Evolutionary conservation across 2,797 vertebrate genomes (phyloP).

Genomic region (Trematocara caparti): DNA sequence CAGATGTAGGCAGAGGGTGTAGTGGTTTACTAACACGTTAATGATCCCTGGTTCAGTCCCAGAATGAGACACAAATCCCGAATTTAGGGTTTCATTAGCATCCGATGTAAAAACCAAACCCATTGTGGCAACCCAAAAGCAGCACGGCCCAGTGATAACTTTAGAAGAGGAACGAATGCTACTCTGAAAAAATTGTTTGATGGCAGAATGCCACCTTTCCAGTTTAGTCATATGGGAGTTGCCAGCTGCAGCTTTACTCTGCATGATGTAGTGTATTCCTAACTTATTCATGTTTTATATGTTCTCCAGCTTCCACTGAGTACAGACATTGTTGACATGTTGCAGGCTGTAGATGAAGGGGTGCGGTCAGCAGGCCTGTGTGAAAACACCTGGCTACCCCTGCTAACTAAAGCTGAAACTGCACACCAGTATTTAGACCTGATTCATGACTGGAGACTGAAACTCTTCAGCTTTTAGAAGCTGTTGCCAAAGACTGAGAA

Average conservation of each 20-base stretch:
- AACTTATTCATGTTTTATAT: neutral
- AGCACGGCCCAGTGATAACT: neutral
- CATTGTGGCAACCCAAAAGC: neutral
- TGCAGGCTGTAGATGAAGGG: neutral
- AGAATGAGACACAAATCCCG: neutral
- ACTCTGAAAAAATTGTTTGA: neutral
- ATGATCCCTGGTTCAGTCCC: neutral
- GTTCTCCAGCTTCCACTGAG: neutral
- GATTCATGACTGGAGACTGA: neutral
- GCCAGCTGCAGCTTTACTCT: neutral
- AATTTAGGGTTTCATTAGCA: rapidly evolving
- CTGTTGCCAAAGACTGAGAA: neutral
- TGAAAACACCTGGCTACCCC: neutral
- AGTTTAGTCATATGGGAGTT: neutral
- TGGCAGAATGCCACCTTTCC: neutral
- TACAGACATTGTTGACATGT: neutral
- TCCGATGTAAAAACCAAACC: neutral
- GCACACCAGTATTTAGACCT: neutral
- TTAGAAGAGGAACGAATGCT: neutral
- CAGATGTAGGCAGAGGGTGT: neutral
- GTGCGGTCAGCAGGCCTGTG: neutral
- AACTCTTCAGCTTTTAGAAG: neutral
- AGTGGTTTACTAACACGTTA: neutral
- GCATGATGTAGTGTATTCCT: neutral
- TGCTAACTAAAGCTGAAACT: neutral